These are phyloP conservation scores for Camponotus fellah DNA, from an alignment of 2,888 invertebrate genomes.

Conservation along the genomic window DNA sequence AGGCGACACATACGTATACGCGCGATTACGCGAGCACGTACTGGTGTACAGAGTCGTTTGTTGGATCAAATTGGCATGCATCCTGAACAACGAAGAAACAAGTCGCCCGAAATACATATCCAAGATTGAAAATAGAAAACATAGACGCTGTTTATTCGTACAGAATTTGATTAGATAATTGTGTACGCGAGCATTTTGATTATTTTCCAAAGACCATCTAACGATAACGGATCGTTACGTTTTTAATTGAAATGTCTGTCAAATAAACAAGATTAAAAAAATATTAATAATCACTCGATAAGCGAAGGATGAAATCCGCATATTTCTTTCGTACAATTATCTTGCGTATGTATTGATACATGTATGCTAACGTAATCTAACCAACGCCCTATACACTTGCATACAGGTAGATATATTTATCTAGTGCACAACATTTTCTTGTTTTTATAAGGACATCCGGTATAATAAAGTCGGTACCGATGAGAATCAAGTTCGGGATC, in stretches of 20 bases:
- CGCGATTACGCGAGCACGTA: slow-evolving; percentile 32
- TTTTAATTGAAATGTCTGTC: not conserved
- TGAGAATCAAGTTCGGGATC: slow-evolving; percentile 1
- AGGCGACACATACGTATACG: slow-evolving; percentile 47
- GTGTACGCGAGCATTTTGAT: not conserved
- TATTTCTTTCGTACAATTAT: not conserved
- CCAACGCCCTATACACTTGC: slow-evolving; percentile 30
- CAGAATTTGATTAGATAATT: not conserved
- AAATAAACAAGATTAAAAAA: not conserved
- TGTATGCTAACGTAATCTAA: slow-evolving; percentile 26
- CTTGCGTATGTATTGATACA: not conserved
- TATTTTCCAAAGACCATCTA: not conserved
- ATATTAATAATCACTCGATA: not conserved
- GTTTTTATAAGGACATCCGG: slow-evolving; percentile 24
- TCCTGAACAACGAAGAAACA: not conserved
- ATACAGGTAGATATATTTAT: slow-evolving; percentile 43
- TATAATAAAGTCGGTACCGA: slow-evolving; percentile 30
- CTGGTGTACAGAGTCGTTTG: not conserved
- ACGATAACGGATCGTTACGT: not conserved
- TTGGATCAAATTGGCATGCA: slow-evolving; percentile 32
- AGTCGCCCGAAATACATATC: not conserved
- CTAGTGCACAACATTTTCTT: slow-evolving; percentile 26
- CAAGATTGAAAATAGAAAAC: not conserved
- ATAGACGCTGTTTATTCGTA: not conserved
- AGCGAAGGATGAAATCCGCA: not conserved